These are phyloP conservation scores for Acanthornis magna DNA, from an alignment of 2,797 vertebrate species.

Conservation along the genomic window DNA sequence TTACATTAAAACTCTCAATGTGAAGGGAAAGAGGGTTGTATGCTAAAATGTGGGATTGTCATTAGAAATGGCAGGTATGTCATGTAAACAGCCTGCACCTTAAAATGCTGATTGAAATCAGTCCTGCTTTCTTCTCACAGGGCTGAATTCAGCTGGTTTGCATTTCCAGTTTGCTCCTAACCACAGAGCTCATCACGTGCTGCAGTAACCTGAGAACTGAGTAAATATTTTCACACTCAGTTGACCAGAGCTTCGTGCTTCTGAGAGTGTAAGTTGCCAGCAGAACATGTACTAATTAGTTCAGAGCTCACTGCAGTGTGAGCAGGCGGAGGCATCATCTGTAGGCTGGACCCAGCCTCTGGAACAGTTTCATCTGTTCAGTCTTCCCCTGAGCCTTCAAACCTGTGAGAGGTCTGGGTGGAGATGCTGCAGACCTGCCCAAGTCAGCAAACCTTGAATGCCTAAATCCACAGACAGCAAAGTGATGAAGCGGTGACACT, in stretches of 20 bases:
- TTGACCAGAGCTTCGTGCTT: background rate
- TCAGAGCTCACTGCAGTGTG: background rate
- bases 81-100: background rate
- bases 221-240: background rate
- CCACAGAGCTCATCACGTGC: background rate
- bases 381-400: background rate
- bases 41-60: background rate
- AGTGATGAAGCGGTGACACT: background rate
- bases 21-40: background rate
- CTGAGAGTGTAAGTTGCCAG: background rate
- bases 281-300: background rate
- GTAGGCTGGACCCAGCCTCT: background rate
- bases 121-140: background rate
- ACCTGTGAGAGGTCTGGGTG: background rate
- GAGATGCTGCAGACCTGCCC: background rate
- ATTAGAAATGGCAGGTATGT: background rate
- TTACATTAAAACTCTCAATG: background rate
- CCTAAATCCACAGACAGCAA: background rate
- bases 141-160: background rate
- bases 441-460: background rate
- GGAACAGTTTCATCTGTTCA: background rate
- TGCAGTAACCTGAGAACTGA: background rate
- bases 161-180: background rate
- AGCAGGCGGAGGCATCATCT: accelerated
- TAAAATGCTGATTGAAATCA: slow-evolving; percentile 13